A percentile compares a stretch with the other conserved stretches of the same genome.
phyloP scores from a whole-genome alignment of 2,888 invertebrate species.

The Atethmia centrago region DNA sequence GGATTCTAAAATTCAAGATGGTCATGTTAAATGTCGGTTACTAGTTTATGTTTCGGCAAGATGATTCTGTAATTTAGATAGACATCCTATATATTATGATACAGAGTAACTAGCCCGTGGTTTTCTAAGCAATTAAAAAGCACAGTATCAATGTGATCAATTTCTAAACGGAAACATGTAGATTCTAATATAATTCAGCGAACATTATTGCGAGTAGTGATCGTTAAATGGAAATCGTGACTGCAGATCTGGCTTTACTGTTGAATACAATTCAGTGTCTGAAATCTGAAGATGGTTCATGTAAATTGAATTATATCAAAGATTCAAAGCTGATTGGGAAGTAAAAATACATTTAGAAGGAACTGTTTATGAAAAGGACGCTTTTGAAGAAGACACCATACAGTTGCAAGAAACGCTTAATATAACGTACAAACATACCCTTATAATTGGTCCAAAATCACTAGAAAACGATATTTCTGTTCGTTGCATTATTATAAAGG shows the following conservation, averaged over 20 bases:
- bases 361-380: neutral
- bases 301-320: conserved; percentile 12
- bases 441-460: neutral
- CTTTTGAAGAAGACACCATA: neutral
- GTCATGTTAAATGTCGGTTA: neutral
- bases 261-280: conserved; percentile 29
- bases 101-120: neutral
- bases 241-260: conserved; percentile 32
- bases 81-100: neutral
- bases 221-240: conserved; percentile 60
- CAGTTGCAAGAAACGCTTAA: neutral
- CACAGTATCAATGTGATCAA: neutral
- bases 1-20: neutral
- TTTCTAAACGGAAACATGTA: conserved; percentile 25
- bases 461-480: neutral
- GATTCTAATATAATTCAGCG: conserved; percentile 44
- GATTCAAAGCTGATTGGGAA: neutral
- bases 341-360: neutral
- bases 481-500: neutral
- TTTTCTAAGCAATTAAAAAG: conserved; percentile 8
- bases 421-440: neutral
- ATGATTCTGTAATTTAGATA: neutral
- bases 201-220: conserved; percentile 48
- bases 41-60: neutral
- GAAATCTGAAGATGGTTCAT: conserved; percentile 28